phyloP scores from a whole-genome alignment of 2,797 vertebrate genomes.

The Arrhamphus sclerolepis region DNA sequence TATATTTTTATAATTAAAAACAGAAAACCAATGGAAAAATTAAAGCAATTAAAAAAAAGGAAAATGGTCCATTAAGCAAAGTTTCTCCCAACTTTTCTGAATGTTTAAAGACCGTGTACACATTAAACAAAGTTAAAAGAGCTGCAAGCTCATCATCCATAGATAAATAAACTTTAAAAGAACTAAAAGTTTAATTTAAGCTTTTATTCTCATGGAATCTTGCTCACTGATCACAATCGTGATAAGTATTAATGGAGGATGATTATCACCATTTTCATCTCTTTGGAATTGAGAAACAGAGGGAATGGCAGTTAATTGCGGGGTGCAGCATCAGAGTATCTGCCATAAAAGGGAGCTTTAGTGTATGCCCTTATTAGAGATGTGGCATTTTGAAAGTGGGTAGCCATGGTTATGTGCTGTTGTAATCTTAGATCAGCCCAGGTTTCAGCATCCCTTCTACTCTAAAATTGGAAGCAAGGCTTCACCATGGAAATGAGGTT shows the following conservation, averaged over 20 bases:
- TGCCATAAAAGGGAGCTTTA: slow-evolving; percentile 58
- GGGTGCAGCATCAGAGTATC: slow-evolving; percentile 49
- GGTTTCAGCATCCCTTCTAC: slow-evolving; percentile 44
- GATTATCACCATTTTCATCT: slow-evolving; percentile 65
- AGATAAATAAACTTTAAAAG: slow-evolving; percentile 28
- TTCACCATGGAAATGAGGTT: slow-evolving; percentile 50
- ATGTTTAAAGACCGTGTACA: slow-evolving; percentile 5
- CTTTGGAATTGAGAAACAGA: slow-evolving; percentile 59
- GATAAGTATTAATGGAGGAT: slow-evolving; percentile 68
- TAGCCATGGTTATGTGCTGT: slow-evolving; percentile 52
- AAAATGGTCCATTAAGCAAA: background rate
- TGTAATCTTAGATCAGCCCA: slow-evolving; percentile 51
- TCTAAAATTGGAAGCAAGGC: slow-evolving; percentile 41
- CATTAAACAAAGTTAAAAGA: slow-evolving; percentile 4
- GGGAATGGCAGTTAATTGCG: slow-evolving; percentile 70
- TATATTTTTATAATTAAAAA: no score
- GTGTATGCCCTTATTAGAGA: slow-evolving; percentile 50
- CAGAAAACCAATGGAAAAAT: no score
- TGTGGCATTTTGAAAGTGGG: slow-evolving; percentile 62
- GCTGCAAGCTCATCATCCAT: background rate
- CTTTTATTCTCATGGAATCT: slow-evolving; percentile 44
- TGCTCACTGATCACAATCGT: slow-evolving; percentile 49
- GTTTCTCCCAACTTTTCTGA: background rate
- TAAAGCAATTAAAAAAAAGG: no score
- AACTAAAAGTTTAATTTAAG: slow-evolving; percentile 41